Evolutionary conservation across 2,888 invertebrate genomes (phyloP).

Genomic region (Darwinula stevensoni): DNA sequence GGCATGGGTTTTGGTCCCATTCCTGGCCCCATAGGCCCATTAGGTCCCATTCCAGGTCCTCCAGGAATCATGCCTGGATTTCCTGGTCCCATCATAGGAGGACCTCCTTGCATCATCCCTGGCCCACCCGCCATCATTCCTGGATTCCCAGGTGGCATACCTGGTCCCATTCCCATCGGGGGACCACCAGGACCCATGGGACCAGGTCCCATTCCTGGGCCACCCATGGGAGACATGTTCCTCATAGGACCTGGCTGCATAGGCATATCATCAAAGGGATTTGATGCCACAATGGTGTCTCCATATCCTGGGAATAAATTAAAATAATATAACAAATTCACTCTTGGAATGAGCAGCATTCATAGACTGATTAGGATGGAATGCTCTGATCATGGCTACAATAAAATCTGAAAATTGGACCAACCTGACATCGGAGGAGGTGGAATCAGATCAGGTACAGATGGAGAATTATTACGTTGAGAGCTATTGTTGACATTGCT

Average conservation of each 20-base stretch:
- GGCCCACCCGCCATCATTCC: neutral
- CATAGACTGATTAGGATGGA: too few species aligned
- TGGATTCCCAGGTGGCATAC: slow-evolving; percentile 14
- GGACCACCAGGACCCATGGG: slow-evolving; percentile 24
- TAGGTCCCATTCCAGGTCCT: slow-evolving; percentile 19
- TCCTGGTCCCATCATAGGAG: neutral
- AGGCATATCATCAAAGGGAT: slow-evolving; percentile 77
- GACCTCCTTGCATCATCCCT: slow-evolving; percentile 1
- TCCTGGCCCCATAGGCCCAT: slow-evolving; percentile 24
- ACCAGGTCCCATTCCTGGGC: slow-evolving; percentile 27
- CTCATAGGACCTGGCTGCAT: slow-evolving; percentile 11
- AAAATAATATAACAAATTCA: too few species aligned
- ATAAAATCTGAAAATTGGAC: too few species aligned
- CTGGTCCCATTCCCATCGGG: slow-evolving; percentile 24
- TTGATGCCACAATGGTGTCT: slow-evolving; percentile 74
- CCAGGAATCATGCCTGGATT: neutral
- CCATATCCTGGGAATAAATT: slow-evolving; percentile 45
- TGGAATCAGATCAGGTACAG: slow-evolving; percentile 40
- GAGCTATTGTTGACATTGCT: too few species aligned
- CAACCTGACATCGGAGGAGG: slow-evolving; percentile 50
- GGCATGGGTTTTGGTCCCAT: slow-evolving; percentile 34
- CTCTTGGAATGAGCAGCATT: too few species aligned
- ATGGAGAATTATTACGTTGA: slow-evolving; percentile 21
- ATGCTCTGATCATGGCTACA: too few species aligned
- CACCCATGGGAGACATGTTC: slow-evolving; percentile 18